Evolutionary conservation across 2,888 invertebrate species (phyloP).

Genomic region (Pelosia muscerda): DNA sequence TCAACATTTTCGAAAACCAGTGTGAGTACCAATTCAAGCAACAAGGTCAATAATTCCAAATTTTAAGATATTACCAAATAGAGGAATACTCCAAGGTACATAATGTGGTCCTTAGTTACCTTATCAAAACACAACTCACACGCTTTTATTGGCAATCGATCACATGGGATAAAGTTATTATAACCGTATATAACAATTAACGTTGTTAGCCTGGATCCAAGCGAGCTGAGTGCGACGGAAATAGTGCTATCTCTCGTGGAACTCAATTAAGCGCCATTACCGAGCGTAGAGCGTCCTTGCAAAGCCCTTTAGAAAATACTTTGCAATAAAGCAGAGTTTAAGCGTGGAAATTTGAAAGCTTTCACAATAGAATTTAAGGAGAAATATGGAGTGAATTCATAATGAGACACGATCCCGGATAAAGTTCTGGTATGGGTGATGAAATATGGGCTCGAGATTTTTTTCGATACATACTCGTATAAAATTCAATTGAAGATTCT

Average conservation of each 20-base stretch:
- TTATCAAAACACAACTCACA: neutral
- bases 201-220: conserved; percentile 3
- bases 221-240: conserved; percentile 13
- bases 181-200: conserved; percentile 9
- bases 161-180: neutral
- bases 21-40: neutral
- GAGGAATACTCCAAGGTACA: neutral
- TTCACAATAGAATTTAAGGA: conserved; percentile 10
- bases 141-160: neutral
- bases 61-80: neutral
- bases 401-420: conserved; percentile 2
- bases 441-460: neutral
- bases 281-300: conserved; percentile 25
- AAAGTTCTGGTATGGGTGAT: neutral
- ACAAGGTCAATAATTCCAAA: neutral
- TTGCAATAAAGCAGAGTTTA: neutral
- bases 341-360: conserved; percentile 8
- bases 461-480: neutral
- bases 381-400: neutral
- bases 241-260: conserved; percentile 36
- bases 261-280: conserved; percentile 49
- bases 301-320: conserved; percentile 12
- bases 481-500: neutral
- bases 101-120: neutral
- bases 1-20: no score